Evolutionary conservation across 2,888 invertebrate species (phyloP), one percentile per base, ranked within the genome.

Genomic region (Toxonevra muliebris): DNA sequence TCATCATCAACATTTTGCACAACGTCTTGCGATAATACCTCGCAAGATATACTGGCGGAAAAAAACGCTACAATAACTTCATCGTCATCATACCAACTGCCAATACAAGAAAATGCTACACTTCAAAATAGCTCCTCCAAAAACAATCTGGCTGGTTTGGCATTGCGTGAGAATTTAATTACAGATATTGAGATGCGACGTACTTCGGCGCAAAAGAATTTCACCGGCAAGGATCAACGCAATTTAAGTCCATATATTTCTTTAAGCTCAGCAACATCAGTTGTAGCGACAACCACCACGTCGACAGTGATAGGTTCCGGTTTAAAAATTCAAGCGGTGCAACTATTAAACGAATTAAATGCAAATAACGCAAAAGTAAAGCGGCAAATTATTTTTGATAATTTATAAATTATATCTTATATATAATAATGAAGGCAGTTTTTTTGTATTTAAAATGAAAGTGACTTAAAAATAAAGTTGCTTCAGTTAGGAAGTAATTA

Each of bases 301-400:
- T 30, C 2, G 59, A 55, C 10, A 64, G 59, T 60, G 62, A 30
- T 55, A 9, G 66, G 71, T 2, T 72, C 73, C 4, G 72, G 68
- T 1, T 59, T 71, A 3, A 74, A 74, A 59, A 45, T 60, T 2
- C 72, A 71, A 15, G 59, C 67, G 7, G 68, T 57, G 13, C 68
- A 71, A 42, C 42, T 66, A 40, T 30, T 64, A 42, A 5, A 55
- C 19, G 58, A 59, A 69, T 41, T 69, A 11, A 45, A 64, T 20
- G 40, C 64, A 42, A 67, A 61, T 13, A 74, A 80, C 43, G 86
- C 87, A 80, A 86, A 88, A 75, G 89, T 88, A 1, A 84, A 89
- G 15, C 83, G 89, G 43, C 89, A 89, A 79, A 89, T 90, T 76
- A 87, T 87, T 76, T 89, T 90, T 77, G 89, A 89, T 79, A 88